Evolutionary conservation across 2,113 vertebrate species (phyloP).

Genomic region (Nesoenas mayeri): DNA sequence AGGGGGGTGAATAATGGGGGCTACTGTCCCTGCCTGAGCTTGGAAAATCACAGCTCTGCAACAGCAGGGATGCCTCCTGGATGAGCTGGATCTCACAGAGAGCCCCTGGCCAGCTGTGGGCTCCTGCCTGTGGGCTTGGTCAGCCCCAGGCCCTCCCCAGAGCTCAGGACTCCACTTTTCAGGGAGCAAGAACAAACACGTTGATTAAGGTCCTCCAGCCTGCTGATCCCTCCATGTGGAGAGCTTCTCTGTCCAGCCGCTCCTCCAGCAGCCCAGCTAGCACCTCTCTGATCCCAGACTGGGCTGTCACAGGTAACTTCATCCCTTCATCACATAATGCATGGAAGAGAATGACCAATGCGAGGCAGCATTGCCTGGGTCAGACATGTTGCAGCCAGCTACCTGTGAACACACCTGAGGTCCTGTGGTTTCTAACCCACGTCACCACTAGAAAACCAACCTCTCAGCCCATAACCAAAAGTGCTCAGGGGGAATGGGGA

Average conservation of each 20-base stretch:
- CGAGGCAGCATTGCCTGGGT: rapidly evolving
- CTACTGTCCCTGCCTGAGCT: not conserved
- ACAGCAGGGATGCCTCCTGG: rapidly evolving
- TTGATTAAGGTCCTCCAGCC: not conserved
- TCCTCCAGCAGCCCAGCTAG: not conserved
- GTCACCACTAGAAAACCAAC: not conserved
- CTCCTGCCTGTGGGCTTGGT: not conserved
- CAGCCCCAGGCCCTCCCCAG: too few species aligned
- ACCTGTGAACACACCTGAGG: not conserved
- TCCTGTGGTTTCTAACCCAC: not conserved
- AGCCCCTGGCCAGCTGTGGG: too few species aligned
- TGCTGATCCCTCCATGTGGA: not conserved
- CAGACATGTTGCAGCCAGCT: not conserved
- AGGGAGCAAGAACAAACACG: not conserved
- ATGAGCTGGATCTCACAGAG: not conserved
- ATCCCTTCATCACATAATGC: not conserved
- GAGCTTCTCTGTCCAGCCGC: not conserved
- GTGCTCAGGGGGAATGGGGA: too few species aligned
- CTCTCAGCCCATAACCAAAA: not conserved
- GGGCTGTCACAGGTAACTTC: not conserved
- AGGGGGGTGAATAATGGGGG: not conserved
- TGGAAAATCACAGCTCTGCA: not conserved
- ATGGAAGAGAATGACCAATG: not conserved
- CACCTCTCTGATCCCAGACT: not conserved
- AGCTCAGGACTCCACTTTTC: not conserved